Evolutionary conservation across 1,140 invertebrate genomes (phyloP), one percentile per base, ranked within the genome.

Genomic region (Drosophila kepulauana): DNA sequence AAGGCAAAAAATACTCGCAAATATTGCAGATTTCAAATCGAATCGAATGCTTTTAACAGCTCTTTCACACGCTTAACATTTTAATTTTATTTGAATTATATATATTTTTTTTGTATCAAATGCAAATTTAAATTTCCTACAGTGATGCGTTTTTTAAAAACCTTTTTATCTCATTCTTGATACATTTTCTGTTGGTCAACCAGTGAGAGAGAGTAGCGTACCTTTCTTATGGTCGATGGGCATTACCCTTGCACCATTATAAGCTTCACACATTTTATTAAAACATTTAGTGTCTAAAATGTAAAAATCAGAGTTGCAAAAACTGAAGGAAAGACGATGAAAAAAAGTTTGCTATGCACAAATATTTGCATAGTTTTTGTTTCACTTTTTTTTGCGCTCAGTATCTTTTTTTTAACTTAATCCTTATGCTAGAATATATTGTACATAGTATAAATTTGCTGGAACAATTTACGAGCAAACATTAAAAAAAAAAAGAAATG

Each of bases 361-460:
- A 58, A 70, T 76, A 85, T 85, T 86, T 86, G 75, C 78, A 85
- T 86, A 75, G 64, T 64, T 72, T 72, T 68, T 59, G 43, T 57
- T 48, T 10, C 25, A 15, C 15, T 59, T 46, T 16, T 35, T 28
- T 28, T 63, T 56, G 28, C n/a, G 1, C 35, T 30, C 38, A 49
- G 16, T 15, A 20, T 35, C 13, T 46, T 52, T 41, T 51, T 51
- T 52, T 54, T 41, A 41, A 38, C 38, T 52, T 43, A 80, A 72
- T 62, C 65, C 51, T 69, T 52, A n/a, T 54, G 57, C 65, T 54
- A 56, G 57, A 57, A 77, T 76, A 79, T 51, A 84, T 56, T 56
- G 65, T 58, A 57, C 73, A 79, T 64, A 46, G 78, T 43, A 86
- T 78, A 85, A 85, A 78, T 85, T 82, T 80, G 65, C 70, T 80